Conservation (phyloP, 2,888 invertebrate genomes). For the Nowickia ferox region DNA sequence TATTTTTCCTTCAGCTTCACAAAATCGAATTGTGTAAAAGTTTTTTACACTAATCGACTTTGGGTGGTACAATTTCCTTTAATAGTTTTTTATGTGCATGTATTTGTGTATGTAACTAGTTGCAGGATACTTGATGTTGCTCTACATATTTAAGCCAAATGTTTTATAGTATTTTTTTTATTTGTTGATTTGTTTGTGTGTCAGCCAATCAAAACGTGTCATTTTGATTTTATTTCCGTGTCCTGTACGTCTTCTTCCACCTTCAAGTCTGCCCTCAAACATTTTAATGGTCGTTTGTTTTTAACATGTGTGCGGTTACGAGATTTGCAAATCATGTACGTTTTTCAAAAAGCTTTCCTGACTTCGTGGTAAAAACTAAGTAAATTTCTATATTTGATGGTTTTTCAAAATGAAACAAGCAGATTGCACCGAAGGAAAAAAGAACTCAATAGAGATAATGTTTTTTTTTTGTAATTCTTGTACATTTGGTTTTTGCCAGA, state of each 20-base stretch:
- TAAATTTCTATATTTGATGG: conserved; percentile 41
- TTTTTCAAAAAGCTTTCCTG: conserved; percentile 52
- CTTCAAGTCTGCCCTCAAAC: neutral
- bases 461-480: conserved; percentile 21
- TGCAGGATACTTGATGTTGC: neutral
- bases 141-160: neutral
- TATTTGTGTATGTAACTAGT: neutral
- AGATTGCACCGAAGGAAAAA: neutral
- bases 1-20: too few species aligned
- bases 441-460: conserved; percentile 8
- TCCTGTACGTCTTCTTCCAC: neutral
- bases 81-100: neutral
- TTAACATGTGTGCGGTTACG: conserved; percentile 55
- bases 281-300: conserved; percentile 54
- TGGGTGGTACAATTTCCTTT: neutral
- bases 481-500: neutral
- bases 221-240: conserved; percentile 41
- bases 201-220: conserved; percentile 35
- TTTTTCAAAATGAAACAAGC: conserved; percentile 25
- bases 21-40: too few species aligned
- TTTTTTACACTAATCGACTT: neutral
- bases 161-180: neutral
- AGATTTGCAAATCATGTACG: conserved; percentile 52
- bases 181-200: neutral
- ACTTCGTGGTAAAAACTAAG: conserved; percentile 54